Conservation (phyloP, 2,797 vertebrate genomes). For the Threskiornis aethiopicus region DNA sequence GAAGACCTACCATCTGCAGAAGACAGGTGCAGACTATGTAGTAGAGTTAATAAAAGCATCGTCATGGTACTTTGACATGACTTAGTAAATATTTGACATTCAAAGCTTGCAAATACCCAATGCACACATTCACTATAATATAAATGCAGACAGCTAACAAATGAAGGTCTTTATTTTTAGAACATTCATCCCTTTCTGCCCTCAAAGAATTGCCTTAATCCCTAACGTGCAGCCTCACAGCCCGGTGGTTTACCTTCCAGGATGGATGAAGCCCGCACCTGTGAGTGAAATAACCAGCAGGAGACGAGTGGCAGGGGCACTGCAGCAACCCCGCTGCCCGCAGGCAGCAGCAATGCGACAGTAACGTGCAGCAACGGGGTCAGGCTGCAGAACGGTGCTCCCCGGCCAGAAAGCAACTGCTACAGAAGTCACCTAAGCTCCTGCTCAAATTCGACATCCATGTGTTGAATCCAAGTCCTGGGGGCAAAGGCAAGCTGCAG, state of each 20-base stretch:
- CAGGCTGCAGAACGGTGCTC: background rate
- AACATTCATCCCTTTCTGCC: background rate
- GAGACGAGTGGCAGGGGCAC: background rate
- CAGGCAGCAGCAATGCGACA: background rate
- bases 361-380: accelerated
- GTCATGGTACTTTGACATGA: background rate
- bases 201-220: background rate
- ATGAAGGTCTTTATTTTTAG: background rate
- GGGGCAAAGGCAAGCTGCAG: background rate
- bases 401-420: background rate
- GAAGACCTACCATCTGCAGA: background rate
- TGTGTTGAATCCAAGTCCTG: background rate
- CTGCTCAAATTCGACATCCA: background rate
- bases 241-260: background rate
- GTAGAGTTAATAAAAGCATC: background rate
- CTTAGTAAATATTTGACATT: slow-evolving; percentile 45
- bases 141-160: background rate
- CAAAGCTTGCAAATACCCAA: slow-evolving; percentile 23
- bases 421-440: background rate
- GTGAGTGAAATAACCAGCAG: background rate
- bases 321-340: background rate
- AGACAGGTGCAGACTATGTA: background rate
- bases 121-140: background rate
- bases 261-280: background rate
- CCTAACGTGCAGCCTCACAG: background rate